Evolutionary conservation across 1,140 invertebrate genomes (phyloP), one percentile per base, ranked within the genome.

Genomic region (Magallana angulata): DNA sequence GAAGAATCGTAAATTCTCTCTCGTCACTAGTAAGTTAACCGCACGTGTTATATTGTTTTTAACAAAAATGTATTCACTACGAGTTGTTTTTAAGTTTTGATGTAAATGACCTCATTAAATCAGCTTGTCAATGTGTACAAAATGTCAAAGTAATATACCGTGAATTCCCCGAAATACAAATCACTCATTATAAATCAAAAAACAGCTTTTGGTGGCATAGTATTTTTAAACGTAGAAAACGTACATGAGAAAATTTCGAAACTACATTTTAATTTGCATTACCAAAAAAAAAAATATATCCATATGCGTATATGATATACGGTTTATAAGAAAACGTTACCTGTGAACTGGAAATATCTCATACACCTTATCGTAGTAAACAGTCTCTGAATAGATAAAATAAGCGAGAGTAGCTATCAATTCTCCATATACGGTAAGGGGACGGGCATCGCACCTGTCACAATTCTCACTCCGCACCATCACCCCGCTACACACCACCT

Each of bases 331-430:
- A 16, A 62, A 16, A 16, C n/a, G 60, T n/a, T 62, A 62, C 14
- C 60, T 12, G 12, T 16, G 60, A 48, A 62, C n/a, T 48, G 36
- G 36, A 48, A n/a, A 62, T 16, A 11, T 30, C 36, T 2, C 24
- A 11, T 30, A 76, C 36, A 76, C 68, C 68, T 76, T 76, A 76
- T 76, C 68, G 30, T 30, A 12, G 11, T 76, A 30, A 24, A 76
- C 36, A 12, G 68, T 76, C 68, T 30, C 68, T 18, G 24, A 76
- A 76, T 76, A 76, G 68, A 76, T 76, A 76, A 76, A 76, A 30
- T 76, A 76, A 62, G 36, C 68, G 9, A 12, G 68, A 76, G 68
- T 11, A 24, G 14, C 68, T 76, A 76, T 76, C 68, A 76, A 76
- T 36, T 76, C 24, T 76, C 36, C 68, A 76, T 30, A 76, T 30